These are phyloP conservation scores for Moxostoma hubbsi DNA, from an alignment of 2,797 vertebrate genomes.

Conservation along the genomic window DNA sequence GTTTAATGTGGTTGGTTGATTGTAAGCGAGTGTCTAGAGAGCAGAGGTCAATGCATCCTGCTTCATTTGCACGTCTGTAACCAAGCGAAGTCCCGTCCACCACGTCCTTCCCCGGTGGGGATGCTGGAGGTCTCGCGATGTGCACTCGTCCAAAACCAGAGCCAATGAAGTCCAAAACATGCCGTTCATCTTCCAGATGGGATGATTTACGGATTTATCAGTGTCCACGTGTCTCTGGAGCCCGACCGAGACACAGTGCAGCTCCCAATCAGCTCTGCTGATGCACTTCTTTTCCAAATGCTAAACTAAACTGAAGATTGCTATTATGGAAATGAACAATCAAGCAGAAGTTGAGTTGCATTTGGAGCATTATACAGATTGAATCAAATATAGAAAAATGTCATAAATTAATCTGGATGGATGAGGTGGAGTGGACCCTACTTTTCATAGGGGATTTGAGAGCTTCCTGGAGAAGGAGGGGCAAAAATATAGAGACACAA, in stretches of 20 bases:
- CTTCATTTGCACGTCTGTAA: constrained; percentile 74
- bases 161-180: constrained; percentile 77
- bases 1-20: not conserved
- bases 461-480: constrained; percentile 61
- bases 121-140: constrained; percentile 63
- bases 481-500: constrained; percentile 7
- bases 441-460: constrained; percentile 69
- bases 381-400: constrained; percentile 76
- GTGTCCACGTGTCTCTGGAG: constrained; percentile 66
- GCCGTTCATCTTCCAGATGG: constrained; percentile 77
- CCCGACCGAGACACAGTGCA: constrained; percentile 46
- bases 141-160: constrained; percentile 72
- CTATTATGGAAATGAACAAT: constrained; percentile 76
- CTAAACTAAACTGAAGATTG: constrained; percentile 70
- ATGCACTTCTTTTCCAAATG: constrained; percentile 72
- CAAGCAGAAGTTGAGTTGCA: constrained; percentile 69
- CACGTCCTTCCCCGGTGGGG: constrained; percentile 53
- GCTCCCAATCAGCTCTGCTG: constrained; percentile 67
- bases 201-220: constrained; percentile 77
- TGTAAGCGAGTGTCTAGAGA: constrained; percentile 1
- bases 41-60: constrained; percentile 56
- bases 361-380: constrained; percentile 67
- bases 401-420: constrained; percentile 70
- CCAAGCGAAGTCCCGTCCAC: constrained; percentile 69
- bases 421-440: constrained; percentile 69